phyloP scores from a whole-genome alignment of 2,797 vertebrate species.

The Spheniscus humboldti region DNA sequence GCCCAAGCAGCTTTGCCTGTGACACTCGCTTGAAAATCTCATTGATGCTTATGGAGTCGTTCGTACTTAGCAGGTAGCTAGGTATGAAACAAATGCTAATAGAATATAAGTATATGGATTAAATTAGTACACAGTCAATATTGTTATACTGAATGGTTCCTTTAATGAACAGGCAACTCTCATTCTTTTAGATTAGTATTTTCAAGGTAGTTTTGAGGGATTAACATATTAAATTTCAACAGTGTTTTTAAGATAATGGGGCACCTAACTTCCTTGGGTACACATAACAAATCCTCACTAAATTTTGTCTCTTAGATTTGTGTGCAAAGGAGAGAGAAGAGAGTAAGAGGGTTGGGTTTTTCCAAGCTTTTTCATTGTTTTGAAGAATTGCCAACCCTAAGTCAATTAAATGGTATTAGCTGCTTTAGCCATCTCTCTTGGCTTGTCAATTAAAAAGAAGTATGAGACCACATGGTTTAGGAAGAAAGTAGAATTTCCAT shows the following conservation, averaged over 20 bases:
- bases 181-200: not conserved
- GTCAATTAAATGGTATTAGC: not conserved
- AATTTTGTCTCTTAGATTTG: not conserved
- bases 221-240: not conserved
- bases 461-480: not conserved
- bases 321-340: not conserved
- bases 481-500: not conserved
- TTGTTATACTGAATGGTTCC: not conserved
- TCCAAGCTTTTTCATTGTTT: not conserved
- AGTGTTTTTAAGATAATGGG: not conserved
- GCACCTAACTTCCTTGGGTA: not conserved
- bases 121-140: not conserved
- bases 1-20: not conserved
- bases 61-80: not conserved
- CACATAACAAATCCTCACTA: not conserved
- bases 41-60: not conserved
- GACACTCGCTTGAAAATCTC: not conserved
- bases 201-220: not conserved
- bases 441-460: not conserved
- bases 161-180: not conserved
- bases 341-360: not conserved
- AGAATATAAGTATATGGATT: not conserved
- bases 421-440: not conserved
- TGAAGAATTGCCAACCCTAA: not conserved
- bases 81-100: not conserved